Base-by-base conservation (phyloP, 2,113 vertebrate species). In the Cromileptes altivelis region DNA sequence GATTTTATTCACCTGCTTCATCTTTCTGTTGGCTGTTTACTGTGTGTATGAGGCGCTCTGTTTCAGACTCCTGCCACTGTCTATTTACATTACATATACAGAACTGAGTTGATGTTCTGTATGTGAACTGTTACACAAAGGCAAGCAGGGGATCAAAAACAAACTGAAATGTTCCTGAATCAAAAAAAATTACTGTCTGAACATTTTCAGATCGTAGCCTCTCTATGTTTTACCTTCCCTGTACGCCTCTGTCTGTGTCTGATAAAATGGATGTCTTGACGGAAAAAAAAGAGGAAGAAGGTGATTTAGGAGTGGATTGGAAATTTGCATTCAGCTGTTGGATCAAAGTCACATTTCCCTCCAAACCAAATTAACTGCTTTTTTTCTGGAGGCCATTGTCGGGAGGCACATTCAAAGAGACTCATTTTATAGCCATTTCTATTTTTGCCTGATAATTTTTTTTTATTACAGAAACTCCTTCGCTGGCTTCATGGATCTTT, bases 281-380 rank as follows among this genome's bases (percentile, higher is more conserved):
- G 33, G 3, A 14, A 72, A 63, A 73, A 79, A 69, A 58, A 73
- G 67, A 58, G 52, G 30, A 40, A 60, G 64, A 70, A 57, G 49
- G 78, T 52, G 67, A 62, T 82, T 84, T 69, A 80, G 62, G 57
- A 83, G 80, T 65, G 70, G 78, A 75, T 88, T 84, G 77, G 75
- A 80, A 65, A 93, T 94, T 90, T 91, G 81, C 88, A 92, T 93
- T 89, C 78, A 93, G 89, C 76, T 73, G 87, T 74, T 83, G 76
- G 85, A 94, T 95, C 88, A 95, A 94, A 93, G 89, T 92, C 84
- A 79, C 83, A 78, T 80, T 91, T 89, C 64, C 82, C 77, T 89
- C 73, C 78, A 77, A 93, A 93, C 70, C 80, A 92, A 93, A 92
- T 93, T 82, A 92, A 88, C 83, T 49, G 13, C 49, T 65, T 78